Conservation (phyloP, 2,797 vertebrate genomes). For the Botia kubotai region DNA sequence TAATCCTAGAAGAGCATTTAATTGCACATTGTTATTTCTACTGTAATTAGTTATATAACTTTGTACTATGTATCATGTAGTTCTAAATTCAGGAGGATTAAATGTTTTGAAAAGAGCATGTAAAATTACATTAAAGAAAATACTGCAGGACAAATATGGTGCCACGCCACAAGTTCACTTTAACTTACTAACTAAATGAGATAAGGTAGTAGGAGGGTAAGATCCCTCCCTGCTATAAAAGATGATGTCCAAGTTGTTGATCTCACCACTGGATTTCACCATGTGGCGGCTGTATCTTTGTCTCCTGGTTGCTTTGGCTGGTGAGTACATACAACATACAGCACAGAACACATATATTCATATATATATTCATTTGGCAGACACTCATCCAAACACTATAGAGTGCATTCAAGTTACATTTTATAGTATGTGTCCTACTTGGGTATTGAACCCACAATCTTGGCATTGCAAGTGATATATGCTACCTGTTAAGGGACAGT, state of each 20-base stretch:
- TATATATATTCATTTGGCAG: not conserved
- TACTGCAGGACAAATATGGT: not conserved
- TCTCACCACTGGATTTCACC: conserved; percentile 58
- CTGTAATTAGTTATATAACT: not conserved
- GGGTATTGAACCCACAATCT: not conserved
- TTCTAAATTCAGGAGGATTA: not conserved
- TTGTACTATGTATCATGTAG: not conserved
- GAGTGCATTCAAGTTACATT: not conserved
- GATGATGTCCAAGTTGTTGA: conserved; percentile 5
- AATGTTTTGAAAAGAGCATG: not conserved
- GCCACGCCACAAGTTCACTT: conserved; percentile 21
- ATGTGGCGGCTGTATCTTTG: conserved; percentile 74
- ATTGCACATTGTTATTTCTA: not conserved
- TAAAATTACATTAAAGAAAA: not conserved
- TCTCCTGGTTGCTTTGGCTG: conserved; percentile 73
- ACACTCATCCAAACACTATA: too few relatives aligned
- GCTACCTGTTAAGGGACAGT: not conserved
- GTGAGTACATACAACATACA: conserved; percentile 67
- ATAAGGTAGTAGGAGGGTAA: conserved; percentile 45
- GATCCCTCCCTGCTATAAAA: conserved; percentile 65
- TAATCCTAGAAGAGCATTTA: not conserved
- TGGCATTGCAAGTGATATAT: not conserved
- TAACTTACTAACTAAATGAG: conserved; percentile 20
- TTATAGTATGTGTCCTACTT: too few relatives aligned
- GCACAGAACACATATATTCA: not conserved